These are phyloP conservation scores for Frankliniella fusca DNA, from an alignment of 2,888 invertebrate species.

Conservation along the genomic window DNA sequence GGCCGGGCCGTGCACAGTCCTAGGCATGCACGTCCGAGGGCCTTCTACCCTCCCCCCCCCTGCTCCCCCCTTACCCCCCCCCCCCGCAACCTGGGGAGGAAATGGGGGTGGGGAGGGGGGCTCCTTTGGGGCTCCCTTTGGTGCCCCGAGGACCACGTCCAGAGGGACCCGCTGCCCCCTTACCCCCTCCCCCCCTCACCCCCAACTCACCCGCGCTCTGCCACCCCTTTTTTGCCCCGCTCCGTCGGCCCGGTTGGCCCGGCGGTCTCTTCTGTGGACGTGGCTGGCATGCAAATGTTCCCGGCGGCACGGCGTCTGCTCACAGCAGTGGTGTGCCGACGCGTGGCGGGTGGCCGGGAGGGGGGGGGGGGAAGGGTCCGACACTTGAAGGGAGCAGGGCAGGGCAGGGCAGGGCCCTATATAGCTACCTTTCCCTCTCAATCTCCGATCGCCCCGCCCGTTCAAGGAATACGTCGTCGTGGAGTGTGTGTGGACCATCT, in stretches of 20 bases:
- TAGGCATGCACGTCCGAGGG: not conserved
- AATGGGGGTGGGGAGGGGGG: not conserved
- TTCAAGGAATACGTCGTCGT: not conserved
- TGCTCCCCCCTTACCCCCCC: too few relatives aligned
- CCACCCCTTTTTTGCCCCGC: too few relatives aligned
- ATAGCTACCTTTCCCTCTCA: not conserved
- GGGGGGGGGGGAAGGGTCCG: not conserved
- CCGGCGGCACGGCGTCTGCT: not conserved
- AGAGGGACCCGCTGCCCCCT: not conserved
- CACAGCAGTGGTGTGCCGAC: not conserved
- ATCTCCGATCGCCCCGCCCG: not conserved
- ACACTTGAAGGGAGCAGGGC: conserved; percentile 4
- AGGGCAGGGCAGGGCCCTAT: too few relatives aligned
- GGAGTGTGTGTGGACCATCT: too few relatives aligned
- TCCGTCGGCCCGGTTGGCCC: not conserved
- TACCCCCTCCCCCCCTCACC: not conserved
- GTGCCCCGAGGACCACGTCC: not conserved
- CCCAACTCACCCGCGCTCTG: too few relatives aligned
- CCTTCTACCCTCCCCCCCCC: not conserved
- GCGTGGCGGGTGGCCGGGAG: not conserved
- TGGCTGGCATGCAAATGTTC: conserved; percentile 4
- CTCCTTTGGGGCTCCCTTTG: not conserved
- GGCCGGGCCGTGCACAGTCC: too few relatives aligned
- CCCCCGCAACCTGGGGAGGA: not conserved
- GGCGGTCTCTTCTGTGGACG: conserved; percentile 21